phyloP scores from a whole-genome alignment of 2,888 invertebrate genomes.

The Camptogramma bilineatum region DNA sequence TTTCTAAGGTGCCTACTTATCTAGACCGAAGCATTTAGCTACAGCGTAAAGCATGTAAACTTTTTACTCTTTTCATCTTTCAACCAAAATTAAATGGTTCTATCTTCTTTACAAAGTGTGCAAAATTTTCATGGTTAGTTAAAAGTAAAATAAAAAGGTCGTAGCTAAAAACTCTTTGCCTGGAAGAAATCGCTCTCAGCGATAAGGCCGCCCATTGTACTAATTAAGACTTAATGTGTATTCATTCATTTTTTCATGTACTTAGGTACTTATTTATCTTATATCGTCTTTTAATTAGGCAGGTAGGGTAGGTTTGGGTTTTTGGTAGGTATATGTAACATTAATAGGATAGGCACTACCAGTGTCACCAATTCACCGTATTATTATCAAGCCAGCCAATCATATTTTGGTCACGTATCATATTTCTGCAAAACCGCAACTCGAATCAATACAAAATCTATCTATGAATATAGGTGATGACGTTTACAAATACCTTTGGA shows the following conservation, averaged over 20 bases:
- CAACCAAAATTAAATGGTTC: neutral
- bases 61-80: neutral
- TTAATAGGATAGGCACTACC: neutral
- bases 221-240: too few relatives aligned
- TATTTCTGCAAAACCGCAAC: constrained; percentile 5
- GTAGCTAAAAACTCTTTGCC: neutral
- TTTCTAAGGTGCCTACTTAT: neutral
- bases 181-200: too few relatives aligned
- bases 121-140: neutral
- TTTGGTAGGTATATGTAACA: neutral
- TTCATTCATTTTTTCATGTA: too few relatives aligned
- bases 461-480: neutral
- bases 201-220: too few relatives aligned
- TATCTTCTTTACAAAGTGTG: neutral
- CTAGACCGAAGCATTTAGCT: neutral
- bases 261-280: too few relatives aligned
- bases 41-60: neutral
- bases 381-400: constrained; percentile 10
- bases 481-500: constrained; percentile 11
- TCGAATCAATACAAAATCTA: neutral
- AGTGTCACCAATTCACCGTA: neutral
- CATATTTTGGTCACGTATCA: constrained; percentile 16
- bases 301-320: neutral
- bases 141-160: neutral
- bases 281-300: too few relatives aligned